phyloP scores from a whole-genome alignment of 2,888 invertebrate genomes.

The Argyresthia albistria region DNA sequence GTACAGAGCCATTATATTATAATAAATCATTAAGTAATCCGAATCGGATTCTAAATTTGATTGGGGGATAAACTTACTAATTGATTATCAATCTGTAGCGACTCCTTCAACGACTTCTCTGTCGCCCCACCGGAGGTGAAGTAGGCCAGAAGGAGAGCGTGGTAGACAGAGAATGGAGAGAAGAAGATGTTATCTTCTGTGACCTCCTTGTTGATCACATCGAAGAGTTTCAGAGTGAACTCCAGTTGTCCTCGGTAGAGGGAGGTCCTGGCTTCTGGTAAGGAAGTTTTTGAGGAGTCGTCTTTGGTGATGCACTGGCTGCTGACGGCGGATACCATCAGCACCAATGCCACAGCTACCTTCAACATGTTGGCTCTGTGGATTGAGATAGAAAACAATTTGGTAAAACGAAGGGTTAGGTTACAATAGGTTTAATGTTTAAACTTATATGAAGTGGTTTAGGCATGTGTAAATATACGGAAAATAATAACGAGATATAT shows the following conservation, averaged over 20 bases:
- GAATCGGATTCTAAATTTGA: too few relatives aligned
- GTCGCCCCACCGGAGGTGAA: slow-evolving; percentile 83
- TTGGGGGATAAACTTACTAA: slow-evolving; percentile 54
- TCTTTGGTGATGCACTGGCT: slow-evolving; percentile 61
- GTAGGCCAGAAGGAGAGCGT: slow-evolving; percentile 83
- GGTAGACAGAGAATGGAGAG: slow-evolving; percentile 90
- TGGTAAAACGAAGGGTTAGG: too few relatives aligned
- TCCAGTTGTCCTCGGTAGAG: slow-evolving; percentile 68
- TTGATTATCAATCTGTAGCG: slow-evolving; percentile 71
- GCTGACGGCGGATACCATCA: slow-evolving; percentile 34
- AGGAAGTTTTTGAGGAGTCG: slow-evolving; percentile 51
- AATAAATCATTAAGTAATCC: too few relatives aligned
- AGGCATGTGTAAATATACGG: too few relatives aligned
- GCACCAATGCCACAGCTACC: slow-evolving; percentile 20
- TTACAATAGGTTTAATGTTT: too few relatives aligned
- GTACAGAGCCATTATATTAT: too few relatives aligned
- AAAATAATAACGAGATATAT: too few relatives aligned
- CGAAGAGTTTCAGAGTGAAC: slow-evolving; percentile 81
- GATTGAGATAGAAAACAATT: background rate
- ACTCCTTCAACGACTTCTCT: slow-evolving; percentile 75
- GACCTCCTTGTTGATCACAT: slow-evolving; percentile 75
- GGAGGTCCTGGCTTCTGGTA: slow-evolving; percentile 38
- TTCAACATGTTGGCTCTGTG: slow-evolving; percentile 42
- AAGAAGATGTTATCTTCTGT: slow-evolving; percentile 86
- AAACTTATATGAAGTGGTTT: too few relatives aligned